Evolutionary conservation across 2,888 invertebrate genomes (phyloP), one percentile per base, ranked within the genome.

Genomic region (Pomacea canaliculata): DNA sequence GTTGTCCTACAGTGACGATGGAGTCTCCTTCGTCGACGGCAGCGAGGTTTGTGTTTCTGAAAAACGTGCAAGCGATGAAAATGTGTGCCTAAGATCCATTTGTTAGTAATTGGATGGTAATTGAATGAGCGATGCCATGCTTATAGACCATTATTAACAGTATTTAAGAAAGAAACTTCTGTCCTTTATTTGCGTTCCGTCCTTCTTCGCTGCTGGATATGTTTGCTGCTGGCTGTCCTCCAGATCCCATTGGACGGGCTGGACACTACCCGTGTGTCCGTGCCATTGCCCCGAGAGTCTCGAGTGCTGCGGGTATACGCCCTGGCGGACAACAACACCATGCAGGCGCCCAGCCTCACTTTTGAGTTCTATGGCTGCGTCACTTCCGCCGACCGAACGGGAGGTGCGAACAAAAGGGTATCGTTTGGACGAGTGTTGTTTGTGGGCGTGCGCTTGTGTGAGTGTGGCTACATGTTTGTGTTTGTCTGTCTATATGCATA

Each of bases 301-400:
- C 71, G 83, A 16, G 84, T 83, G 51, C 73, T 86, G 18, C 72
- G 85, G 48, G 70, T 87, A 10, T 82, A 80, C 65, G 76, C 86
- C 23, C 27, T 37, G 5, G 76, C 76, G 8, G 73, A 76, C 10
- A 81, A 81, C 63, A 77, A 81, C 72, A 66, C 72, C 12, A 68
- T 13, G 0, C 67, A 78, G 60, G 73, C 78, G 18, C 74, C 83
- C n/a, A 81, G 73, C 16, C 70, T 85, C 9, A 81, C 79, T 65
- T 85, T 87, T 75, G 87, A 87, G 76, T 79, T 88, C 46, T 81
- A 80, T 62, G 88, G 88, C 0, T 87, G 87, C 73, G 68, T 70
- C 8, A 76, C 76, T 12, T 75, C 83, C 7, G 73, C 75, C 59
- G 83, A 84, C 27, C 70, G 77, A 23, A 59, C 81, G 46, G 48